A percentile compares a stretch with the other conserved stretches of the same genome.
These are phyloP conservation scores for Brachyopa scutellaris DNA, from an alignment of 2,888 invertebrate genomes.

Conservation along the genomic window DNA sequence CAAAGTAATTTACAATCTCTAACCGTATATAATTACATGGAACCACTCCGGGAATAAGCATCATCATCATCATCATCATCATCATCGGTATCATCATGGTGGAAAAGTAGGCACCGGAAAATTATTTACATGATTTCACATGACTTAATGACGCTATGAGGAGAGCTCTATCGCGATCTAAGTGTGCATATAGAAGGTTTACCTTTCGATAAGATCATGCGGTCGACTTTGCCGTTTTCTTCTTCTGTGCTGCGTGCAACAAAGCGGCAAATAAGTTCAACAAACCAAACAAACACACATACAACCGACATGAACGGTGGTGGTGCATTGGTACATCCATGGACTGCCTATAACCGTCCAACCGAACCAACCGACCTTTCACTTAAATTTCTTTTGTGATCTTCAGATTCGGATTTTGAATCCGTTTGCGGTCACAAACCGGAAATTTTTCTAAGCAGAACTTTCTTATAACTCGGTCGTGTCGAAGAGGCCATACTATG, in stretches of 20 bases:
- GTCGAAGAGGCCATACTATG: slow-evolving; percentile 17
- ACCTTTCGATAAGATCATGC: slow-evolving; percentile 66
- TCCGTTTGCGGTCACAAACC: slow-evolving; percentile 42
- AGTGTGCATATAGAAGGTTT: slow-evolving; percentile 37
- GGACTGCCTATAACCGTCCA: slow-evolving; percentile 22
- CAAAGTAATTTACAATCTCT: slow-evolving; percentile 44
- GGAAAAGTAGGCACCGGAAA: slow-evolving; percentile 39
- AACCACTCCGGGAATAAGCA: slow-evolving; percentile 15
- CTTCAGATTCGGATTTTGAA: no score
- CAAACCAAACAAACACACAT: slow-evolving; percentile 43
- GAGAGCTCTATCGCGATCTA: slow-evolving; percentile 44
- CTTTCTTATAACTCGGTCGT: slow-evolving; percentile 48
- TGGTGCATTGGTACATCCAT: slow-evolving; percentile 15
- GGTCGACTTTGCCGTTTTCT: slow-evolving; percentile 10
- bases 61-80: slow-evolving; percentile 11
- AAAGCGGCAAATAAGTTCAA: slow-evolving; percentile 57
- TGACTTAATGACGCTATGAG: slow-evolving; percentile 61
- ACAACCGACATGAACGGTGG: neutral
- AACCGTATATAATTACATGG: slow-evolving; percentile 55
- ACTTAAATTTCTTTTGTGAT: slow-evolving; percentile 65
- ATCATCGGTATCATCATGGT: slow-evolving; percentile 38
- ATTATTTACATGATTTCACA: slow-evolving; percentile 63
- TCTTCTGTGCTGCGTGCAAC: slow-evolving; percentile 15
- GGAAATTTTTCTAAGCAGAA: slow-evolving; percentile 47
- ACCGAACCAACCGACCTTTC: slow-evolving; percentile 61